phyloP scores from a whole-genome alignment of 2,888 invertebrate species.

The Germaria angustata region DNA sequence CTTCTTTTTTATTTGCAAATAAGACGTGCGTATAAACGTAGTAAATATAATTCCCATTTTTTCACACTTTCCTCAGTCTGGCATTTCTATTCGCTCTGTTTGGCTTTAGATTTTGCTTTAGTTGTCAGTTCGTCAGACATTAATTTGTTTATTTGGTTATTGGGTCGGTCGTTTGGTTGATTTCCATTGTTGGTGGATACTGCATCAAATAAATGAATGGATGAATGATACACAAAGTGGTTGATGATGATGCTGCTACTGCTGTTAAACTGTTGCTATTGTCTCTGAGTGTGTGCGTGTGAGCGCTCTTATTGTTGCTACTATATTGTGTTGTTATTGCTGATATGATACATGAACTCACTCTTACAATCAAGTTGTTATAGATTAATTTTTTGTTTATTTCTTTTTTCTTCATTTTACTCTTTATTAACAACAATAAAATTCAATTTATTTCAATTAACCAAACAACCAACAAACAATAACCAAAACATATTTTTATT shows the following conservation, averaged over 20 bases:
- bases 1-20: too few species aligned
- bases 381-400: conserved; percentile 26
- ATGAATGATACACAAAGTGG: conserved; percentile 37
- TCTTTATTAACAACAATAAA: conserved; percentile 78
- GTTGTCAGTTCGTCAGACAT: conserved; percentile 7
- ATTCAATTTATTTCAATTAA: conserved; percentile 79
- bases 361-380: conserved; percentile 60
- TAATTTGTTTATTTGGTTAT: conserved; percentile 25
- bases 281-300: conserved; percentile 4
- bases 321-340: conserved; percentile 41
- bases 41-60: background rate
- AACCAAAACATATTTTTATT: conserved; percentile 55
- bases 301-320: conserved; percentile 34
- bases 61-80: background rate
- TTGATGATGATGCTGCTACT: conserved; percentile 40
- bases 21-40: too few species aligned
- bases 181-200: conserved; percentile 56
- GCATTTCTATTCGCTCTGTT: background rate
- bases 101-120: background rate
- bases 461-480: conserved; percentile 69
- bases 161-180: conserved; percentile 47
- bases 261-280: conserved; percentile 60
- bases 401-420: conserved; percentile 12
- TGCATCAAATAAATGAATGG: conserved; percentile 32
- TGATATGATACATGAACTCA: conserved; percentile 57